phyloP scores from a whole-genome alignment of 2,888 invertebrate genomes.

The Linyphia triangularis region DNA sequence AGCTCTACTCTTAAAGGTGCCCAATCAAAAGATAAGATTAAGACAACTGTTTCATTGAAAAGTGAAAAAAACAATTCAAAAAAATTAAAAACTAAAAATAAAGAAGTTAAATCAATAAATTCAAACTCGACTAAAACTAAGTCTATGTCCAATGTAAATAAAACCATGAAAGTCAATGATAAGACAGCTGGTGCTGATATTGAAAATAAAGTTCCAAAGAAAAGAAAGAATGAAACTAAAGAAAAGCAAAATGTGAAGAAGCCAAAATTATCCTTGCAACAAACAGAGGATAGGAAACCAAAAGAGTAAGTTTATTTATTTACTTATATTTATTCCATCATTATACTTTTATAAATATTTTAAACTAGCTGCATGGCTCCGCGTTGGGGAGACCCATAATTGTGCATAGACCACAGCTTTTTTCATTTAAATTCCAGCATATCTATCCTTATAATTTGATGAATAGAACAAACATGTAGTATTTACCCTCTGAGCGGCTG shows the following conservation, averaged over 20 bases:
- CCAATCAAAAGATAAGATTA: constrained; percentile 57
- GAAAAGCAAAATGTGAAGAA: constrained; percentile 37
- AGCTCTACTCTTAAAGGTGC: constrained; percentile 16
- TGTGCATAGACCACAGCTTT: too few species aligned
- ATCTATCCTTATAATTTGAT: too few species aligned
- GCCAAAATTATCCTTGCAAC: constrained; percentile 27
- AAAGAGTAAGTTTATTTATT: constrained; percentile 65
- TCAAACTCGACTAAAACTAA: constrained; percentile 27
- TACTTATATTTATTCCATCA: too few species aligned
- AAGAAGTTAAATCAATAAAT: constrained; percentile 24
- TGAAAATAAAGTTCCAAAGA: constrained; percentile 58
- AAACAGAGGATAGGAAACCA: constrained; percentile 35
- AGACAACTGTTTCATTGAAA: constrained; percentile 27
- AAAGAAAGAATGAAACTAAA: constrained; percentile 57
- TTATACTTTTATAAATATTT: too few species aligned
- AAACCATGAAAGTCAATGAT: constrained; percentile 48
- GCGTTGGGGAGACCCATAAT: too few species aligned
- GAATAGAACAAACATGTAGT: too few species aligned
- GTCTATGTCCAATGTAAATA: constrained; percentile 36
- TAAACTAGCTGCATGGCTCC: too few species aligned
- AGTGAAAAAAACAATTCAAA: not conserved
- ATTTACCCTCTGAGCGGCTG: too few species aligned
- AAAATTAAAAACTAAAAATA: constrained; percentile 36
- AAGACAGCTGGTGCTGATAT: constrained; percentile 22
- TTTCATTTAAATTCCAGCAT: too few species aligned